Evolutionary conservation across 2,888 invertebrate genomes (phyloP).

Genomic region (Polyommatus icarus): DNA sequence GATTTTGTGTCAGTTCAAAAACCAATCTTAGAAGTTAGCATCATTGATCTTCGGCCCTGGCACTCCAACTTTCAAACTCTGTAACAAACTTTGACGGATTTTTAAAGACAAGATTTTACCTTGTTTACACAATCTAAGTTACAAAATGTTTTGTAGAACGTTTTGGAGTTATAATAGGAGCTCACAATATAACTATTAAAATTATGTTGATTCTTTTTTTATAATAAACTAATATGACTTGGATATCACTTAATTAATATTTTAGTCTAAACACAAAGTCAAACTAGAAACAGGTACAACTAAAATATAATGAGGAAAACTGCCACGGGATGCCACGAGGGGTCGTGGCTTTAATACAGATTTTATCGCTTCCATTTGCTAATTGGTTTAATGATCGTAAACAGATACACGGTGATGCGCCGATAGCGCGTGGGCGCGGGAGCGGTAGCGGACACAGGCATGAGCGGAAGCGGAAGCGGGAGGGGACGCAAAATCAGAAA

Average conservation of each 20-base stretch:
- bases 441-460: neutral
- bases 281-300: neutral
- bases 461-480: neutral
- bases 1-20: neutral
- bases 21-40: slow-evolving; percentile 7
- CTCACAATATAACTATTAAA: too few species aligned
- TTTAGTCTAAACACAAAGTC: neutral
- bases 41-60: neutral
- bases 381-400: slow-evolving; percentile 19
- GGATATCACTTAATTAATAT: neutral
- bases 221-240: neutral
- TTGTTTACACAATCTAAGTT: neutral
- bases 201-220: neutral
- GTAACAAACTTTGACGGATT: neutral
- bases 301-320: neutral
- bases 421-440: neutral
- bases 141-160: neutral
- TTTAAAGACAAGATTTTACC: neutral
- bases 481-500: too few species aligned
- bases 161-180: neutral
- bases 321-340: too few species aligned
- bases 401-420: neutral
- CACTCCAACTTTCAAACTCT: neutral
- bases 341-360: neutral
- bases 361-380: slow-evolving; percentile 15